Base-by-base conservation (phyloP, 2,888 invertebrate species). In the Andricus curvator region DNA sequence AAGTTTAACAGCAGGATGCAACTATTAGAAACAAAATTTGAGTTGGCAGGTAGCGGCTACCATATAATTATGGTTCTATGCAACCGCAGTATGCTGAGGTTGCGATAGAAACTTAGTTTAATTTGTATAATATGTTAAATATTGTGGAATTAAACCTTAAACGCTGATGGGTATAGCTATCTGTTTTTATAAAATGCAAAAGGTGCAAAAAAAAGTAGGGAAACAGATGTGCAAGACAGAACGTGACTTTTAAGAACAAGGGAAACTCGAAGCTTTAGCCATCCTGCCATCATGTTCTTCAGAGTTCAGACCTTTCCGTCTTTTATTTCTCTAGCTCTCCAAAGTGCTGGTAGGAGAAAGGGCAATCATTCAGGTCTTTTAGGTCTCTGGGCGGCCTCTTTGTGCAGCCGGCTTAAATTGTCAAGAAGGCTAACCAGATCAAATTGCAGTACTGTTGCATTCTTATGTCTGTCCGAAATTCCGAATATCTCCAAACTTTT, bases 391-490 rank as follows among this genome's bases (percentile, higher is more conserved):
- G 22, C 62, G 62, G 62, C 25, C 62, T 62, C 62, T 62, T 62
- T 62, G 62, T 62, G 62, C 22, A 25, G 62, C 25, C 25, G 62
- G 62, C 22, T 62, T 62, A 62, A 62, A 62, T 22, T 62, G 62
- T 62, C 62, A 62, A 62, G 62, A 25, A 22, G 22, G 22, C 62
- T 62, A 62, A 62, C 62, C 56, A 60, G 62, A 62, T 62, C 62
- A 62, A 62, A 62, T 62, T 25, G 62, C 62, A 56, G n/a, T 56
- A n/a, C 56, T 56, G 20, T 56, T n/a, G 56, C 56, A 56, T 56
- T 48, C 48, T 48, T 17, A 13, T 13, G 48, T 48, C 48, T 48
- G 48, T 15, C 48, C 15, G 4, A 44, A 15, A 44, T 44, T 44
- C 3, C 13, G 1, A 48, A 48, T 48, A 48, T 15, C 48, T 48